These are phyloP conservation scores for Ptilorrhoa leucosticta DNA, from an alignment of 2,113 vertebrate genomes.

Conservation along the genomic window DNA sequence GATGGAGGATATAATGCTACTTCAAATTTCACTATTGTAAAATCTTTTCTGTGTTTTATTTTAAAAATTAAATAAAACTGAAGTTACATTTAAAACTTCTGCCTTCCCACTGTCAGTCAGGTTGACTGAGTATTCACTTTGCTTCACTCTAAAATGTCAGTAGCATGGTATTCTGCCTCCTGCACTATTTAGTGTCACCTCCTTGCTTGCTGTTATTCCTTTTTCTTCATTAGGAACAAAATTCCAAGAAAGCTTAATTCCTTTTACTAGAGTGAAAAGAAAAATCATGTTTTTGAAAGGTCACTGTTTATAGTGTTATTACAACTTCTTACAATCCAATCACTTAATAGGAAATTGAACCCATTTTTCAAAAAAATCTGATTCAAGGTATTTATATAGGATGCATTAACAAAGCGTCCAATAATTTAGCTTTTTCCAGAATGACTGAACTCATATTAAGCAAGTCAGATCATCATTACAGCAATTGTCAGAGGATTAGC, in stretches of 20 bases:
- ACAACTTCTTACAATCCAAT: not conserved
- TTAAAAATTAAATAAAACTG: not conserved
- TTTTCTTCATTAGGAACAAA: not conserved
- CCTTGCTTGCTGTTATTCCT: not conserved
- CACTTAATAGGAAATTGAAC: not conserved
- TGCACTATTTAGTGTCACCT: not conserved
- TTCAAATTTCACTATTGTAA: not conserved
- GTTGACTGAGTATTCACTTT: not conserved
- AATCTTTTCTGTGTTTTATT: not conserved
- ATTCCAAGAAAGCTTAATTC: not conserved
- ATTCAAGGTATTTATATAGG: not conserved
- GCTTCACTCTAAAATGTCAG: not conserved
- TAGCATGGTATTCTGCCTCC: not conserved
- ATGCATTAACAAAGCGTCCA: not conserved
- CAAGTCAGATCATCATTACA: not conserved
- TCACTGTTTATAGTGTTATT: not conserved
- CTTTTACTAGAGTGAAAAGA: not conserved
- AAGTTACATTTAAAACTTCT: not conserved
- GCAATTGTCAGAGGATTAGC: not conserved
- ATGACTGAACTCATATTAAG: not conserved
- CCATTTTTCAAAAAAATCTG: not conserved
- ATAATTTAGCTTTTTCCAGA: not conserved
- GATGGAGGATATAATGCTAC: not conserved
- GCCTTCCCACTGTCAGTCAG: not conserved
- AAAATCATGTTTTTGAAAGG: not conserved